phyloP scores from a whole-genome alignment of 1,140 invertebrate species.

The Tetraneura akinire region DNA sequence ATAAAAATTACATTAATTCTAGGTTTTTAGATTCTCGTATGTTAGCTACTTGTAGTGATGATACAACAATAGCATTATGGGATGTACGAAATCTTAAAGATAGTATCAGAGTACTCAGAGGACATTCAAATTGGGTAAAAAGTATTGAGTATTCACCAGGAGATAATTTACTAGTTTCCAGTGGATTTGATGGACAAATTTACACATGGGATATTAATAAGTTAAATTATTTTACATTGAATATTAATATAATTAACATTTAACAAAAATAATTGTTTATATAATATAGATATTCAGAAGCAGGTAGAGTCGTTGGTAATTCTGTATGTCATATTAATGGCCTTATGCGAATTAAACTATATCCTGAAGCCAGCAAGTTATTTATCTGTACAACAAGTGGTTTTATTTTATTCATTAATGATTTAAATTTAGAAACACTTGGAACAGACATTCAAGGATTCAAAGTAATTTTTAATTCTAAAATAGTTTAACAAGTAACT shows the following conservation, averaged over 20 bases:
- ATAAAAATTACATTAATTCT: slow-evolving; percentile 52
- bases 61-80: slow-evolving; percentile 89
- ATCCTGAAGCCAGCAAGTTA: slow-evolving; percentile 82
- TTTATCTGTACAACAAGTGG: slow-evolving; percentile 87
- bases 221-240: slow-evolving; percentile 57
- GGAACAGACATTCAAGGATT: slow-evolving; percentile 81
- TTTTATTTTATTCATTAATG: slow-evolving; percentile 86
- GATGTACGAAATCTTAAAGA: slow-evolving; percentile 82
- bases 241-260: background rate
- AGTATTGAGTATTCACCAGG: slow-evolving; percentile 91
- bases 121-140: slow-evolving; percentile 95
- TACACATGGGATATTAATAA: slow-evolving; percentile 94
- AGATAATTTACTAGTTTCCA: slow-evolving; percentile 83
- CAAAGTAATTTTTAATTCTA: slow-evolving; percentile 64
- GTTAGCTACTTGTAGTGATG: slow-evolving; percentile 93
- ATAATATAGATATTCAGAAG: slow-evolving; percentile 26
- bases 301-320: slow-evolving; percentile 59
- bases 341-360: slow-evolving; percentile 85
- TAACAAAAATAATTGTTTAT: background rate
- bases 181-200: slow-evolving; percentile 90
- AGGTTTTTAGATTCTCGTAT: slow-evolving; percentile 85
- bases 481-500: background rate
- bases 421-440: slow-evolving; percentile 79
- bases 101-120: slow-evolving; percentile 74
- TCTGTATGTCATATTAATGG: slow-evolving; percentile 81